Evolutionary conservation across 2,797 vertebrate genomes (phyloP).

Genomic region (Crocidura indochinensis): DNA sequence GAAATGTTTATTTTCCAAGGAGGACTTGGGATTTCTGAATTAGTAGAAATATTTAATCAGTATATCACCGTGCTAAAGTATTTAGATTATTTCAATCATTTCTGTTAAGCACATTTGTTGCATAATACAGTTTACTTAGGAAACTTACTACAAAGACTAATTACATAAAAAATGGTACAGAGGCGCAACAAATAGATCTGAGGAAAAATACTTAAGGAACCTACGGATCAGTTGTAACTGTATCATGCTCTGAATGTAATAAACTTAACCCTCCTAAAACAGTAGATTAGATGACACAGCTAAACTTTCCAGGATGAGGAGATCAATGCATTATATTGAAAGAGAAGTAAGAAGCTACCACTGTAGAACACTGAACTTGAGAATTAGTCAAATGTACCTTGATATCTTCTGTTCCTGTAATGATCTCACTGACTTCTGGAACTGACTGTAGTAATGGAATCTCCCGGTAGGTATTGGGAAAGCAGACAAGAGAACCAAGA

Average conservation of each 20-base stretch:
- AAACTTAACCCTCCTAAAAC: slow-evolving; percentile 9
- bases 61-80: slow-evolving; percentile 23
- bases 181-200: slow-evolving; percentile 69
- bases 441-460: slow-evolving; percentile 92
- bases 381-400: slow-evolving; percentile 92
- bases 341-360: slow-evolving; percentile 15
- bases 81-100: slow-evolving; percentile 68
- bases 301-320: slow-evolving; percentile 47
- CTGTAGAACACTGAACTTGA: slow-evolving; percentile 5
- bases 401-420: slow-evolving; percentile 91
- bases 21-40: slow-evolving; percentile 70
- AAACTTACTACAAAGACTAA: slow-evolving; percentile 63
- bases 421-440: slow-evolving; percentile 90
- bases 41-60: slow-evolving; percentile 73
- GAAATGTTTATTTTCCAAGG: slow-evolving; percentile 61
- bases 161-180: slow-evolving; percentile 60
- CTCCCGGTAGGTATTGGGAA: slow-evolving; percentile 96
- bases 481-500: slow-evolving; percentile 97
- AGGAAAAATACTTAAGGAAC: slow-evolving; percentile 59
- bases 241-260: slow-evolving; percentile 5
- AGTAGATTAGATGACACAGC: slow-evolving; percentile 21
- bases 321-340: slow-evolving; percentile 24
- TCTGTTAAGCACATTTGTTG: slow-evolving; percentile 71
- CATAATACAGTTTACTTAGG: slow-evolving; percentile 71
- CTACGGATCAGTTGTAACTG: slow-evolving; percentile 42